phyloP scores from a whole-genome alignment of 1,140 invertebrate species.

The Arctopsyche grandis region DNA sequence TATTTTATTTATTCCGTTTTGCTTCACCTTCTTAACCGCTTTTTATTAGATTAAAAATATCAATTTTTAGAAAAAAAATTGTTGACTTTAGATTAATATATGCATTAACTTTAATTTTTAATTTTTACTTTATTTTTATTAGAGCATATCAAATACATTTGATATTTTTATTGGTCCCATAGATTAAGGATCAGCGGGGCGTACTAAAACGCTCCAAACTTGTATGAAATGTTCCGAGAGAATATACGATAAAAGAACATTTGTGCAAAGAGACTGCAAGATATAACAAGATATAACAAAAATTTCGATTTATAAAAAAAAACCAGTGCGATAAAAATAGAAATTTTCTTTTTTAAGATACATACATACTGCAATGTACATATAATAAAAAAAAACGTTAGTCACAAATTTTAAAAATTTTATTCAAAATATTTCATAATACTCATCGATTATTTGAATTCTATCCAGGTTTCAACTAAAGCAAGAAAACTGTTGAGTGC shows the following conservation, averaged over 20 bases:
- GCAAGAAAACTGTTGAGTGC: constrained; percentile 51
- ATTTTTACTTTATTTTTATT: constrained; percentile 9
- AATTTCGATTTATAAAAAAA: no score
- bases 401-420: constrained; percentile 18
- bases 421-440: constrained; percentile 24
- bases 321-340: no score
- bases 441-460: constrained; percentile 15
- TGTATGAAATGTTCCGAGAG: not conserved
- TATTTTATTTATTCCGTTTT: no score
- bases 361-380: no score
- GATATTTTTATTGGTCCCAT: constrained; percentile 52
- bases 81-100: no score
- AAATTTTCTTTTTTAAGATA: no score
- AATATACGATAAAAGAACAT: constrained; percentile 13
- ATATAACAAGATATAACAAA: no score
- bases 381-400: not conserved
- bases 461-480: constrained; percentile 52
- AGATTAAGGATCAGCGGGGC: constrained; percentile 53
- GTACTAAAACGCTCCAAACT: constrained; percentile 43
- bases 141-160: constrained; percentile 26
- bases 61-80: no score
- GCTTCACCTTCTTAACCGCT: no score
- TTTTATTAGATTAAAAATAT: no score
- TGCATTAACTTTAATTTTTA: not conserved
- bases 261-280: constrained; percentile 17